Base-by-base conservation (phyloP, 2,888 invertebrate genomes). In the Pristionchus arcanus region DNA sequence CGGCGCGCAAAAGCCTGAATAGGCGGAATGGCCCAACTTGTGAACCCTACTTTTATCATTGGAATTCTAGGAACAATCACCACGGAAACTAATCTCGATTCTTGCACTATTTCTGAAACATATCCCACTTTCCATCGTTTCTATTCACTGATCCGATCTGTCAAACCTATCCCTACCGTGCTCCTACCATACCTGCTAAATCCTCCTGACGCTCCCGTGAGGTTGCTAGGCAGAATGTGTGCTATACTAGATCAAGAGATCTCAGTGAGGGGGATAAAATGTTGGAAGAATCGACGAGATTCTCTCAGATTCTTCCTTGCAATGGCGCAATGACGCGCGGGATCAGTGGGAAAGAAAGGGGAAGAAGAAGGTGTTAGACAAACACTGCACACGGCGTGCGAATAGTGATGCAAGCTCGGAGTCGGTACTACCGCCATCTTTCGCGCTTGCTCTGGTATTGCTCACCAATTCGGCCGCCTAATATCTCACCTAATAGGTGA, bases 341-440 rank as follows among this genome's bases (percentile, higher is more conserved):
- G 37, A 25, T 74, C 63, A 74, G 74, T 74, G 74, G 37, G 81
- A 81, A 81, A 53, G 13, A 34, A 77, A 77, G 28, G 7, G 15
- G 31, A n/a, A 37, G 21, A 16, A 74, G 77, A 42, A 25, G 49
- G 81, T 81, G 81, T 81, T 81, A 81, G 81, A 21, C 81, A 81
- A 81, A 81, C 81, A 81, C 71, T 2, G 31, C 77, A 77, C 9
- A 0, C 53, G 81, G 42, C 42, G 42, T 9, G 42, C 9, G 42
- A 42, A 42, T 42, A 42, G 42, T 3, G 42, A 42, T 42, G 42
- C 42, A 42, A 42, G 42, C 42, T 42, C n/a, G n/a, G n/a, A n/a
- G 42, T 42, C 42, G 42, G 42, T 42, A 42, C 42, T 42, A 42
- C 42, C 42, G 42, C 42, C 42, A 42, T 9, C 42, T 42, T 42